These are phyloP conservation scores for Epinephelus awoara DNA, from an alignment of 2,797 vertebrate species.

Conservation along the genomic window DNA sequence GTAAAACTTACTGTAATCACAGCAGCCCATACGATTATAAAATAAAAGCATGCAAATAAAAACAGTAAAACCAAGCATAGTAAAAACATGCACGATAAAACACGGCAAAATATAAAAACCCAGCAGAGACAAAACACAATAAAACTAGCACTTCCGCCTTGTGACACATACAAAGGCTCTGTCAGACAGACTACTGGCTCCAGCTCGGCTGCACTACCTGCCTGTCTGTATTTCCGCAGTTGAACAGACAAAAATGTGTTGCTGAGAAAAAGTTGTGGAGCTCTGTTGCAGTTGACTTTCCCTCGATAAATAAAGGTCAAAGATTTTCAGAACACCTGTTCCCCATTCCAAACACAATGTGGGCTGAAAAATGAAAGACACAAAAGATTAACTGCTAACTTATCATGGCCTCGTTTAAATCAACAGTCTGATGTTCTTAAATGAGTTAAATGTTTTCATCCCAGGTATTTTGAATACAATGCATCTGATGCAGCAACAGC, in stretches of 20 bases:
- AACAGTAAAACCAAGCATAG: too few relatives aligned
- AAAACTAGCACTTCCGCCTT: too few relatives aligned
- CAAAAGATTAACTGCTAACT: not conserved
- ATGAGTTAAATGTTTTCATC: constrained; percentile 11
- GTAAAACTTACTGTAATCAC: too few relatives aligned
- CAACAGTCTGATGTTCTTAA: not conserved
- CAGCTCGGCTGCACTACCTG: not conserved
- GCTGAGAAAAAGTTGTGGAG: constrained; percentile 5
- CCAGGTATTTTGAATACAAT: not conserved
- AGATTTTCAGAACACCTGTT: constrained; percentile 34
- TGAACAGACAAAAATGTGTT: not conserved
- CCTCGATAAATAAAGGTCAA: constrained; percentile 19
- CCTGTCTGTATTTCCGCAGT: not conserved
- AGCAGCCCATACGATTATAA: too few relatives aligned
- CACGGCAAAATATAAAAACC: too few relatives aligned
- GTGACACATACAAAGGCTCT: too few relatives aligned
- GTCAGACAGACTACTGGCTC: not conserved
- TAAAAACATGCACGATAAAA: too few relatives aligned
- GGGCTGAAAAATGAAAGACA: not conserved
- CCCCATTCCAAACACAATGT: constrained; percentile 5
- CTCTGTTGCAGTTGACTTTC: constrained; percentile 12
- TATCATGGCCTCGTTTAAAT: not conserved
- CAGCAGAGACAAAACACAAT: too few relatives aligned
- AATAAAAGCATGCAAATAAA: too few relatives aligned
- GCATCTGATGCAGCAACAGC: not conserved